Percentiles rank a stretch among this genome's conserved stretches.
Conservation (phyloP, 2,113 vertebrate species). For the Pelvicachromis taeniatus region DNA sequence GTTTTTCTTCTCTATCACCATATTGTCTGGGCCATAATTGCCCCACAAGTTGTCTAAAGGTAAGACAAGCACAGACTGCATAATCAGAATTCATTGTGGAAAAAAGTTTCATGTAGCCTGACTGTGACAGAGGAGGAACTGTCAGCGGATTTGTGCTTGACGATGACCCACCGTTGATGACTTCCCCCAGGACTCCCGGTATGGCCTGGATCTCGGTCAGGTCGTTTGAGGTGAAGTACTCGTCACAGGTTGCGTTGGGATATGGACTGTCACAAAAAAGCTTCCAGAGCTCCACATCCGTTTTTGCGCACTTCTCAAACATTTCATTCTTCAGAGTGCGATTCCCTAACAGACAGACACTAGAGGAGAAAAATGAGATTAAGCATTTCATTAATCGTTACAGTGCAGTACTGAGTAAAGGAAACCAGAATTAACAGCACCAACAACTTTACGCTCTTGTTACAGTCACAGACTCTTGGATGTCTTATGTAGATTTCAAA, state of each 20-base stretch:
- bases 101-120: neutral
- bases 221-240: constrained; percentile 83
- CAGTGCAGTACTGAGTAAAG: neutral
- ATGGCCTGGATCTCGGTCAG: constrained; percentile 83
- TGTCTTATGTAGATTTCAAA: neutral
- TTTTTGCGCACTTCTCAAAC: constrained; percentile 81
- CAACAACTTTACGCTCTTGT: neutral
- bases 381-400: neutral
- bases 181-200: constrained; percentile 82
- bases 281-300: constrained; percentile 60
- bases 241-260: constrained; percentile 75
- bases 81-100: neutral
- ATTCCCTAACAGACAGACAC: constrained; percentile 89
- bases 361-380: constrained; percentile 6
- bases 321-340: constrained; percentile 73
- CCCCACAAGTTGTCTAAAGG: constrained; percentile 88
- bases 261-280: constrained; percentile 76
- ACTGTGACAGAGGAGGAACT: neutral
- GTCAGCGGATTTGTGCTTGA: accelerated
- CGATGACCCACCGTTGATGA: constrained; percentile 73
- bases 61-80: neutral
- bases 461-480: neutral
- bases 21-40: constrained; percentile 72
- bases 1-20: constrained; percentile 75
- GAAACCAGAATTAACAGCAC: neutral